These are phyloP conservation scores for Acrossocheilus fasciatus DNA, from an alignment of 2,797 vertebrate species.

Conservation along the genomic window DNA sequence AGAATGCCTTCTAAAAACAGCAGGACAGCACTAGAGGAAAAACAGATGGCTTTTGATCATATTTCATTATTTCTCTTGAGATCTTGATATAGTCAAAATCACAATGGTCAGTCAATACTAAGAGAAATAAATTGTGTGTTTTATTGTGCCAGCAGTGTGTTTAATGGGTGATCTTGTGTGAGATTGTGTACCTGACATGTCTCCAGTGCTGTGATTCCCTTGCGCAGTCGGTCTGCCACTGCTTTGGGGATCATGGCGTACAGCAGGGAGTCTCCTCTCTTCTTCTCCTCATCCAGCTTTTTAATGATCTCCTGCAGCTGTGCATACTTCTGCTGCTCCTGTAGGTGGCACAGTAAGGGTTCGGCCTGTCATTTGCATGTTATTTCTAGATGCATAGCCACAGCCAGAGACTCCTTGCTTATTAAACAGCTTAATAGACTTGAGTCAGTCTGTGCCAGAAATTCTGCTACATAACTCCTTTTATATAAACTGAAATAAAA, in stretches of 20 bases:
- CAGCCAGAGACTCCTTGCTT: background rate
- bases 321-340: slow-evolving; percentile 82
- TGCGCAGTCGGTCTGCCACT: slow-evolving; percentile 78
- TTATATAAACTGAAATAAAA: slow-evolving; percentile 6
- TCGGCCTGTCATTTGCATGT: slow-evolving; percentile 26
- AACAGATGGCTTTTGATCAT: background rate
- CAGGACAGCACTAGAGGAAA: slow-evolving; percentile 1
- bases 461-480: background rate
- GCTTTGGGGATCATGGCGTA: slow-evolving; percentile 83
- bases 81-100: slow-evolving; percentile 19
- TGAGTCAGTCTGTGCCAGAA: background rate
- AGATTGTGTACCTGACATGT: slow-evolving; percentile 77
- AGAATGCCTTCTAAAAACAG: slow-evolving; percentile 10
- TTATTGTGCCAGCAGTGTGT: too few species aligned
- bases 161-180: too few species aligned
- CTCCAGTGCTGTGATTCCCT: slow-evolving; percentile 79
- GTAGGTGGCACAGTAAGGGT: slow-evolving; percentile 51
- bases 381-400: background rate
- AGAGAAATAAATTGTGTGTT: background rate
- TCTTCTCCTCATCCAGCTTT: slow-evolving; percentile 81
- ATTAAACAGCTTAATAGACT: background rate
- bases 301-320: slow-evolving; percentile 82
- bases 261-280: slow-evolving; percentile 78
- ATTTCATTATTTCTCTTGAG: background rate
- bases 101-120: slow-evolving; percentile 6